Evolutionary conservation across 1,140 invertebrate species (phyloP).

Genomic region (Drosophila rufa): DNA sequence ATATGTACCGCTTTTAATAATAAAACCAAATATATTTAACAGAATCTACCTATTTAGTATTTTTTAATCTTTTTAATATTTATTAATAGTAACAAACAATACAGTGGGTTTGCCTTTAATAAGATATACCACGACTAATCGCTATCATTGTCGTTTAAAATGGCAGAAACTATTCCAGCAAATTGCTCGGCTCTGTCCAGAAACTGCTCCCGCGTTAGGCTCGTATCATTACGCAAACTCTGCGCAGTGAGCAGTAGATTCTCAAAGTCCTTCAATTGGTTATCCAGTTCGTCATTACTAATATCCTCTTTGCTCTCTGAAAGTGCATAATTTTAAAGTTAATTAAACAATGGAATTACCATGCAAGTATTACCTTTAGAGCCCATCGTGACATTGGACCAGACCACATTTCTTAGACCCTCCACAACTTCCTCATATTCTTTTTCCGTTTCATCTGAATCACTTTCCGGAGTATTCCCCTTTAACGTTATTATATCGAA

Average conservation of each 20-base stretch:
- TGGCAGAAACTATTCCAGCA: slow-evolving; percentile 58
- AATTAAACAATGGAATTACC: no score
- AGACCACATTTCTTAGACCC: slow-evolving; percentile 53
- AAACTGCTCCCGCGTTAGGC: slow-evolving; percentile 57
- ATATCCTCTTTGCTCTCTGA: slow-evolving; percentile 16
- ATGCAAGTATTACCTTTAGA: slow-evolving; percentile 16
- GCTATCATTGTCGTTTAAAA: slow-evolving; percentile 64
- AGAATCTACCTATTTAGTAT: slow-evolving; percentile 1
- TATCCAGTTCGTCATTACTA: slow-evolving; percentile 49
- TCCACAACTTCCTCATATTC: slow-evolving; percentile 54
- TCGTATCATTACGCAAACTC: slow-evolving; percentile 53
- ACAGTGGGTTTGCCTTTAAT: background rate
- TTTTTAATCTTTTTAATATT: background rate
- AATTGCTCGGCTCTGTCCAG: slow-evolving; percentile 59
- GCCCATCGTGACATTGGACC: slow-evolving; percentile 56
- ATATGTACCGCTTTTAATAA: slow-evolving; percentile 65
- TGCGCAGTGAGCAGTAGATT: slow-evolving; percentile 61
- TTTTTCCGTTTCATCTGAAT: slow-evolving; percentile 13
- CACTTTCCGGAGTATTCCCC: slow-evolving; percentile 16
- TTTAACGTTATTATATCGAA: slow-evolving; percentile 59
- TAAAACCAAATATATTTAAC: slow-evolving; percentile 67
- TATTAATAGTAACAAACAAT: slow-evolving; percentile 23
- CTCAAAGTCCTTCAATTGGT: slow-evolving; percentile 63
- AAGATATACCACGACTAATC: slow-evolving; percentile 23
- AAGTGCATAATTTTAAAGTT: background rate